Evolutionary conservation across 2,888 invertebrate species (phyloP).

Genomic region (Melitaea athalia): DNA sequence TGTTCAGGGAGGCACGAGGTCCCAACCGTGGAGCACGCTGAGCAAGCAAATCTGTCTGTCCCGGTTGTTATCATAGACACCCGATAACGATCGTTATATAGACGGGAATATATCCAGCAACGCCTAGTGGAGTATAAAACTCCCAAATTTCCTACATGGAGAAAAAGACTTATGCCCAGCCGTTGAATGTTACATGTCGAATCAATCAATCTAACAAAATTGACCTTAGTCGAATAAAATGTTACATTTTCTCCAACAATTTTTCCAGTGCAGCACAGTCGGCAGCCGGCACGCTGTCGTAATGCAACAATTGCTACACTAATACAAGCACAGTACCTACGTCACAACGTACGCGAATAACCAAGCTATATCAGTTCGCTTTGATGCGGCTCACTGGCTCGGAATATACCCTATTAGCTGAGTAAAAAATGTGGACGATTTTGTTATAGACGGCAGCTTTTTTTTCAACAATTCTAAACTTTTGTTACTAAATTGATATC

Average conservation of each 20-base stretch:
- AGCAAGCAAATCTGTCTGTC: too few species aligned
- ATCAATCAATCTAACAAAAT: too few species aligned
- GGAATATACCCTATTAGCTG: constrained; percentile 42
- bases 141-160: too few species aligned
- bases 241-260: background rate
- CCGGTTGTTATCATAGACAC: too few species aligned
- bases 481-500: constrained; percentile 15
- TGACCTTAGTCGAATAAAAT: too few species aligned
- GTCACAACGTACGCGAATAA: constrained; percentile 39
- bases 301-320: constrained; percentile 27
- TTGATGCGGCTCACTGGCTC: constrained; percentile 48
- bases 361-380: constrained; percentile 41
- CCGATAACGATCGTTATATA: too few species aligned
- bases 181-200: too few species aligned
- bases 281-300: constrained; percentile 17
- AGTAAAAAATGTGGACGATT: constrained; percentile 34
- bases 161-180: too few species aligned
- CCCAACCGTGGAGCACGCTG: too few species aligned
- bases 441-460: constrained; percentile 24
- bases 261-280: constrained; percentile 7
- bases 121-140: too few species aligned
- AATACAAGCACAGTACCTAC: constrained; percentile 21
- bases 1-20: too few species aligned
- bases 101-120: too few species aligned
- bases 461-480: constrained; percentile 30